phyloP scores from a whole-genome alignment of 1,140 invertebrate genomes.

The Tetramorium simillimum region DNA sequence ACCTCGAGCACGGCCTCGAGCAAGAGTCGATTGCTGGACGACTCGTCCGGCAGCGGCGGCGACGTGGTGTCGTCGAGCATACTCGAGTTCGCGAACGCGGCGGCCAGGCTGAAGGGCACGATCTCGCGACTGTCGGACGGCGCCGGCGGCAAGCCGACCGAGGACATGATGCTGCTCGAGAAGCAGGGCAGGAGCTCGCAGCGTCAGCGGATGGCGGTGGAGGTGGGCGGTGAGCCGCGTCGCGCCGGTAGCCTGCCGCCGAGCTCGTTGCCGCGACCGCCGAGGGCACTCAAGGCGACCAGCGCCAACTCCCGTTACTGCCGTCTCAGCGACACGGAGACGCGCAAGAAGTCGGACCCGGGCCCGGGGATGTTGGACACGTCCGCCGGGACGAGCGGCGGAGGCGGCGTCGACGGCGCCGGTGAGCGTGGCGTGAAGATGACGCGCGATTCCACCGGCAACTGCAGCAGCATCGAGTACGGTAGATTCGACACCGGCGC shows the following conservation, averaged over 20 bases:
- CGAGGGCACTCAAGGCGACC: slow-evolving; percentile 86
- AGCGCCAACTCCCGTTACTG: slow-evolving; percentile 85
- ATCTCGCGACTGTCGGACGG: slow-evolving; percentile 82
- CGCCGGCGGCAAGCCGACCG: slow-evolving; percentile 77
- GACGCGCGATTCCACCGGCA: slow-evolving; percentile 78
- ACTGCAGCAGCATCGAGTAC: slow-evolving; percentile 81
- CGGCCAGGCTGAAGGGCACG: slow-evolving; percentile 82
- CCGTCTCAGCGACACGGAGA: slow-evolving; percentile 87
- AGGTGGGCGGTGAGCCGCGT: slow-evolving; percentile 83
- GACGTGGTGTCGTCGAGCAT: slow-evolving; percentile 80
- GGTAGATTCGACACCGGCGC: slow-evolving; percentile 76
- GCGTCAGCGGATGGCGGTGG: slow-evolving; percentile 87
- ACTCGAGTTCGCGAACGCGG: slow-evolving; percentile 79
- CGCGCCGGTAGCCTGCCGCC: slow-evolving; percentile 87
- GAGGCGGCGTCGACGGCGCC: not conserved
- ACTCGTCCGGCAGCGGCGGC: slow-evolving; percentile 76
- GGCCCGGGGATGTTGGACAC: slow-evolving; percentile 75
- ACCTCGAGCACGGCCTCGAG: slow-evolving; percentile 85
- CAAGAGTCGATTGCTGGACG: slow-evolving; percentile 85
- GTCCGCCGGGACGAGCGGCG: not conserved
- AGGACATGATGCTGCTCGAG: slow-evolving; percentile 91
- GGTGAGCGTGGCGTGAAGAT: slow-evolving; percentile 52
- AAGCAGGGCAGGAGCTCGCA: slow-evolving; percentile 92
- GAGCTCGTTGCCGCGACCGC: slow-evolving; percentile 89
- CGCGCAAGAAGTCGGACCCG: slow-evolving; percentile 83